phyloP scores from a whole-genome alignment of 53 echinoderm and acorn worm species.

The Echinometra lucunter region DNA sequence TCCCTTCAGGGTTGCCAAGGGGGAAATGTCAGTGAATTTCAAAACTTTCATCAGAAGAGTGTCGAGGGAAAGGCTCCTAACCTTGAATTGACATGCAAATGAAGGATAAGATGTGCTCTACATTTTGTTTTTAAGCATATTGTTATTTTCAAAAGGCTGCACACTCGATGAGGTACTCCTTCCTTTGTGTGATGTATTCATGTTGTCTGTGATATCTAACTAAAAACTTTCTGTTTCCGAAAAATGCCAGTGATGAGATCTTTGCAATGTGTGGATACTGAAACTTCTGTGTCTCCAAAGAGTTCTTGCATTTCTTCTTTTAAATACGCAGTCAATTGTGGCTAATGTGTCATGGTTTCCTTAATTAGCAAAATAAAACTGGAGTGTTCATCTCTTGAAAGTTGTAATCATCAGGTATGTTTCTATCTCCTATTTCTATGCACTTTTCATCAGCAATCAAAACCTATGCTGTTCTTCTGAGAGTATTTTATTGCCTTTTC shows the following conservation, averaged over 20 bases:
- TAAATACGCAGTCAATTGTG: not conserved
- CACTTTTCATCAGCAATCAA: not conserved
- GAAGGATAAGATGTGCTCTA: not conserved
- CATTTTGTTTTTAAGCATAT: not conserved
- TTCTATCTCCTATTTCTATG: not conserved
- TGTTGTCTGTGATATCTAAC: not conserved
- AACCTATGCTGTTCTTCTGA: not conserved
- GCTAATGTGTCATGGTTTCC: not conserved
- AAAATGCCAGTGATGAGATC: not conserved
- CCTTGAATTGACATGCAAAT: slow-evolving; percentile 1
- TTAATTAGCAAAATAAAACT: not conserved
- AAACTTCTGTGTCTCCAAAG: not conserved
- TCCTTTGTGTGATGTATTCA: not conserved
- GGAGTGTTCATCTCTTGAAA: not conserved
- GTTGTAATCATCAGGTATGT: not conserved
- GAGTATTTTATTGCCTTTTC: not conserved
- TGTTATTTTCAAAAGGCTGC: not conserved
- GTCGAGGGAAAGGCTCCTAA: not conserved
- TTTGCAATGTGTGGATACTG: not conserved
- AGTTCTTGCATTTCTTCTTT: not conserved
- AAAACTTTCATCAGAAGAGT: not conserved
- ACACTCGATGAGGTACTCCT: not conserved
- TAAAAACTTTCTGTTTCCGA: not conserved
- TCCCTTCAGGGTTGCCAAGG: not conserved
- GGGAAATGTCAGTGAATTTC: not conserved